A percentile compares a stretch with the other conserved stretches of the same genome.
phyloP scores from a whole-genome alignment of 53 echinoderm and acorn worm genomes.

The Echinarachnius parma region DNA sequence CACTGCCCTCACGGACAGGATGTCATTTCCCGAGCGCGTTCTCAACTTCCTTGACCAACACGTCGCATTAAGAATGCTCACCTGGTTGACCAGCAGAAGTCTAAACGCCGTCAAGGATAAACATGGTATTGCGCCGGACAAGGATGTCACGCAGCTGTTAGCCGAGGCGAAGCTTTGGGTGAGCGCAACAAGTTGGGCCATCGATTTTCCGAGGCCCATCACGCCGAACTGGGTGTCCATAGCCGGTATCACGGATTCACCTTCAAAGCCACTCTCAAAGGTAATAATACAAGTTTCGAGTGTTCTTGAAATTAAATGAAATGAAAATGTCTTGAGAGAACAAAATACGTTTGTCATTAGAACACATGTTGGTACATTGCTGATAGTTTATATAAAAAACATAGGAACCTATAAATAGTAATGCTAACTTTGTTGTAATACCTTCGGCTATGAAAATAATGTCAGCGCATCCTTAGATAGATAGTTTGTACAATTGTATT shows the following conservation, averaged over 20 bases:
- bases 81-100: not conserved
- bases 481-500: too few relatives aligned
- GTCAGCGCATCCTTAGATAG: too few relatives aligned
- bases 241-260: not conserved
- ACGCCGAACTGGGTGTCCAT: conserved; percentile 38
- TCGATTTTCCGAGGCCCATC: conserved; percentile 24
- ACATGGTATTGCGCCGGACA: conserved; percentile 17
- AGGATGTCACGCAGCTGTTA: not conserved
- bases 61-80: not conserved
- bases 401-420: too few relatives aligned
- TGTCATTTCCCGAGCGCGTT: conserved; percentile 23
- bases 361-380: too few relatives aligned
- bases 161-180: conserved; percentile 27
- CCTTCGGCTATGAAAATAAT: too few relatives aligned
- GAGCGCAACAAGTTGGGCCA: not conserved
- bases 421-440: too few relatives aligned
- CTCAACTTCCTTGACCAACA: conserved; percentile 1
- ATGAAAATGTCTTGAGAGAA: too few relatives aligned
- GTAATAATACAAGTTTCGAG: too few relatives aligned
- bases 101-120: conserved; percentile 10
- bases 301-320: too few relatives aligned
- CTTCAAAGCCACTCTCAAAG: conserved; percentile 8
- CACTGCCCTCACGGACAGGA: conserved; percentile 12
- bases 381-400: too few relatives aligned
- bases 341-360: too few relatives aligned